Percentiles rank a stretch among this genome's conserved stretches.
Conservation (phyloP, 1,140 invertebrate species). For the Pomacea maculata region DNA sequence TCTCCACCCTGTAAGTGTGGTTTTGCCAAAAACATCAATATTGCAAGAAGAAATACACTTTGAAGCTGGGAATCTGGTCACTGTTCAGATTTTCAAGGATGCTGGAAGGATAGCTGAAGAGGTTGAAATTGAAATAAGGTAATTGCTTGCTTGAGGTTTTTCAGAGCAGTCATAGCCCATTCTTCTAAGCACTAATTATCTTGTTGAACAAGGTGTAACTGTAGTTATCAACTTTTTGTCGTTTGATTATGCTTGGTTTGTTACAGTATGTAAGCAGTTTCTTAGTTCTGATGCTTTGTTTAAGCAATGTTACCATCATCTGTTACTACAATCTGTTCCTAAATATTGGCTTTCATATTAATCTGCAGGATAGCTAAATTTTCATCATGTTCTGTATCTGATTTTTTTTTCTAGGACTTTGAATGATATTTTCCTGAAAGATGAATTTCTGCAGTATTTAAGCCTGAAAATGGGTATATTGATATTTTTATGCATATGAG, state of each 20-base stretch:
- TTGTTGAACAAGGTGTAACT: background rate
- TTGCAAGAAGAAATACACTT: background rate
- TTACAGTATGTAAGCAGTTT: too few relatives aligned
- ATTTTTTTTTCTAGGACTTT: background rate
- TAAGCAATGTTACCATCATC: background rate
- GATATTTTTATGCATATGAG: too few relatives aligned
- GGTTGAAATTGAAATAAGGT: conserved; percentile 21
- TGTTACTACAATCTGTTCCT: background rate
- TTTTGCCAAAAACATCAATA: conserved; percentile 12
- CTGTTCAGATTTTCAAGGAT: conserved; percentile 14
- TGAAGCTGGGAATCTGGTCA: conserved; percentile 13
- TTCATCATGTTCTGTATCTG: background rate
- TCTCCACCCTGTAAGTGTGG: conserved; percentile 23
- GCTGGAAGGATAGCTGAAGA: conserved; percentile 4
- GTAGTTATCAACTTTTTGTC: too few relatives aligned
- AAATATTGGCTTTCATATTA: background rate
- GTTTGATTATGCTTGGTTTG: too few relatives aligned
- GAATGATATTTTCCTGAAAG: background rate
- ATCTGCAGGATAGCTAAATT: background rate
- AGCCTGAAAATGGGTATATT: conserved; percentile 4
- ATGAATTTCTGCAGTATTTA: conserved; percentile 2
- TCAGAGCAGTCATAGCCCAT: background rate
- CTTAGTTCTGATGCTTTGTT: background rate
- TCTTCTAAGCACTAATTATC: background rate
- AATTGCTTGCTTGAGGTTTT: background rate